Base-by-base conservation (phyloP, 2,888 invertebrate species). In the Apamea sordens region DNA sequence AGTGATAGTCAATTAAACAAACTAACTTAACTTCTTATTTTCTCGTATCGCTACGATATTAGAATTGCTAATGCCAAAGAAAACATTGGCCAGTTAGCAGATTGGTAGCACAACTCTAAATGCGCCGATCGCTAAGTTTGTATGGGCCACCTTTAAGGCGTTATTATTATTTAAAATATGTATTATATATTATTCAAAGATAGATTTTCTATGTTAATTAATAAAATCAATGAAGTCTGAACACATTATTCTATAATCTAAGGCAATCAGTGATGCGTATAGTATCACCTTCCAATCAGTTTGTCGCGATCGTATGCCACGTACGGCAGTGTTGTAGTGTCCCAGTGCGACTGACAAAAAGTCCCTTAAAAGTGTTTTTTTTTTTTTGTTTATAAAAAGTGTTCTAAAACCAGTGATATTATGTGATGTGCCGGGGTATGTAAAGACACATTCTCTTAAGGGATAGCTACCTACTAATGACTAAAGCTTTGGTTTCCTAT, bases 241-340 rank as follows among this genome's bases (percentile, higher is more conserved):
- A 56, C n/a, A 50, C 28, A 44, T 32, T 59, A 44, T 82, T 78
- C 36, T 56, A 36, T 28, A 18, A 73, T 71, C 80, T 85, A 71
- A 53, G 67, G 10, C 28, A 68, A 8, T 63, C 79, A 88, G 13
- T 85, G 87, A 83, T 44, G 85, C 89, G 71, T 87, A n/a, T 28
- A 68, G 80, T 85, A 75, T 89, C 80, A 77, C 44, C 83, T 88
- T 85, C 70, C 82, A 82, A 50, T 80, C 73, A 80, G 79, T 85
- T 13, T 15, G 18, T 47, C 32, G 44, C 32, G 56, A 80, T 64
- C 44, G 13, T 80, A 10, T 11, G 5, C 44, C 21, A 64, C 75
- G 28, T 56, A 72, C 68, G 77, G 32, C 28, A n/a, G 67, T 68
- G 63, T 28, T 8, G 28, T 28, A 32, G 41, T 50, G 21, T 15